phyloP scores from a whole-genome alignment of 2,888 invertebrate species.

The Lasioglossum leucozonium region DNA sequence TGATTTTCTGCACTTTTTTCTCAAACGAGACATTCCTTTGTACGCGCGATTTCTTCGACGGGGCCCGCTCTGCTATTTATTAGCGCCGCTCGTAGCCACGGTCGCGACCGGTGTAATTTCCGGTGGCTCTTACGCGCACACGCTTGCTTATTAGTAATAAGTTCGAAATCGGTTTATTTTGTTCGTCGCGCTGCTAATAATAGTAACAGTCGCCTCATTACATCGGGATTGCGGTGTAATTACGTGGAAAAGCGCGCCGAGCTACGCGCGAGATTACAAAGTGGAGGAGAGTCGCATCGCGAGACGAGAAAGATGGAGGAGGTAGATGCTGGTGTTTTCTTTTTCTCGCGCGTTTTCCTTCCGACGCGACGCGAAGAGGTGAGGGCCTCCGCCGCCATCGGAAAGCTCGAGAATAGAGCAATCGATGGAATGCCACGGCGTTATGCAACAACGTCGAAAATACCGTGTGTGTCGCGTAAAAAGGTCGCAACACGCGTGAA shows the following conservation, averaged over 20 bases:
- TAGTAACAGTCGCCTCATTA: constrained; percentile 5
- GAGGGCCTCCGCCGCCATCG: neutral
- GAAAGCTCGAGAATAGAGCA: constrained; percentile 1
- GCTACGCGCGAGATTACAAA: neutral
- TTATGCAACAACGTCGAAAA: constrained; percentile 41
- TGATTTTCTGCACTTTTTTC: neutral
- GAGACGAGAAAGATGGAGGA: neutral
- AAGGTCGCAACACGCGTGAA: constrained; percentile 44
- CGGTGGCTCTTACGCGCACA: neutral
- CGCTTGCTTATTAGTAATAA: neutral
- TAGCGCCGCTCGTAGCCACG: neutral
- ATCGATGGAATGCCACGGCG: neutral
- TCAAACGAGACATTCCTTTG: neutral
- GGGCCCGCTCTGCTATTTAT: neutral
- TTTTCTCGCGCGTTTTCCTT: neutral
- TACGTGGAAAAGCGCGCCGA: neutral
- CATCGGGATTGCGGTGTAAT: neutral
- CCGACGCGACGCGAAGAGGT: neutral
- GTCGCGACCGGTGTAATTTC: neutral
- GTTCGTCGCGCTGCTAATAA: neutral
- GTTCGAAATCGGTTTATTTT: neutral
- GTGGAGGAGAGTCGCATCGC: neutral
- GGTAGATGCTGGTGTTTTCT: neutral
- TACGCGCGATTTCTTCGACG: neutral
- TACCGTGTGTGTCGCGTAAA: constrained; percentile 9